phyloP scores from a whole-genome alignment of 2,888 invertebrate species.

The Glyphotaelius pellucidus region DNA sequence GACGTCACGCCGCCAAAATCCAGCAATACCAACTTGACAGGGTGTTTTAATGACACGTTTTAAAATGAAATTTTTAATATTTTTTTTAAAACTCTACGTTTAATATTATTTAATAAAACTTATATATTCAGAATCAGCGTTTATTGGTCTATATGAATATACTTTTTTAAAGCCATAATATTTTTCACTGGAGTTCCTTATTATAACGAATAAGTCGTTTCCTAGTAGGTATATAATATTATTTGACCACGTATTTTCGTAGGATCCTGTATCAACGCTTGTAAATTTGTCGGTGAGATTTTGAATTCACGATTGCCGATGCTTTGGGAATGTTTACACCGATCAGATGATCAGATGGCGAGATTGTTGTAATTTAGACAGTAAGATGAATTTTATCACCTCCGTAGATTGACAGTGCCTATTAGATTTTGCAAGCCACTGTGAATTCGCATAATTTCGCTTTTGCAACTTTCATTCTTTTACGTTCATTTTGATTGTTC shows the following conservation, averaged over 20 bases:
- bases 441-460: slow-evolving; percentile 15
- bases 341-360: neutral
- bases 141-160: no score
- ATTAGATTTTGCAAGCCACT: slow-evolving; percentile 4
- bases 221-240: neutral
- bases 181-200: no score
- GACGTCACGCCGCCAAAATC: no score
- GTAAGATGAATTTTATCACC: slow-evolving; percentile 18
- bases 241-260: neutral
- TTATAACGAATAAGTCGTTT: no score
- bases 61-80: no score
- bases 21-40: no score
- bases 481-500: neutral
- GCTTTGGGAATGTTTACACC: neutral
- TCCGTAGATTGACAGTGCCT: neutral
- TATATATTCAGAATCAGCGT: no score
- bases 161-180: no score
- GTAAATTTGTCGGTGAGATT: neutral
- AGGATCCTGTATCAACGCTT: neutral
- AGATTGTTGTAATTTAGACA: slow-evolving; percentile 7
- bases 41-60: no score
- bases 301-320: neutral
- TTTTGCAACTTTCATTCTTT: slow-evolving; percentile 4
- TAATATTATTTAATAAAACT: no score
- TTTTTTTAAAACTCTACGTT: no score